Conservation (phyloP, 2,113 vertebrate species). For the Microcebus murinus region DNA sequence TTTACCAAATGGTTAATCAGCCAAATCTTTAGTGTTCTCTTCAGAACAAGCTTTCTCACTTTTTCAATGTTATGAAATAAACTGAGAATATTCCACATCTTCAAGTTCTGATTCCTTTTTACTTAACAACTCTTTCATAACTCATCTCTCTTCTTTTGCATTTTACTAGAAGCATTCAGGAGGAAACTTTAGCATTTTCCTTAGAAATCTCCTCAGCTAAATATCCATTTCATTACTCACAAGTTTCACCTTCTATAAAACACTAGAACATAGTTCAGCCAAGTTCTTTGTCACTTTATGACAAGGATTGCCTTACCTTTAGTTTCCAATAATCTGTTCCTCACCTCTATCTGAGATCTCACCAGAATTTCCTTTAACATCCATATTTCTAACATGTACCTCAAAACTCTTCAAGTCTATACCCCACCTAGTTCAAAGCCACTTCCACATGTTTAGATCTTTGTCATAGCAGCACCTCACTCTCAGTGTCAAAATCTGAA, state of each 20-base stretch:
- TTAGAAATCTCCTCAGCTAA: neutral
- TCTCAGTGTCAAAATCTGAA: neutral
- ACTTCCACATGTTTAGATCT: neutral
- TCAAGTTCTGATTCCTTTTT: neutral
- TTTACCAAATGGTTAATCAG: neutral
- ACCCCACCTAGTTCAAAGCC: neutral
- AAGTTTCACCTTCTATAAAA: neutral
- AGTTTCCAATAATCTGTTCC: neutral
- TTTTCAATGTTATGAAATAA: neutral
- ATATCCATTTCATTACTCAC: neutral
- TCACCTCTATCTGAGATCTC: neutral
- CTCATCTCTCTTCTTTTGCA: neutral
- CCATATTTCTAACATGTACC: neutral
- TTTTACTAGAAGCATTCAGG: neutral
- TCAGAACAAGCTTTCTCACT: neutral
- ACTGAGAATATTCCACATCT: neutral
- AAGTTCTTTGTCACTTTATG: neutral
- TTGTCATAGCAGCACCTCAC: neutral
- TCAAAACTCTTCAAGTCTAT: neutral
- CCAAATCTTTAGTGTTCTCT: neutral
- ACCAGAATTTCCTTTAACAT: neutral
- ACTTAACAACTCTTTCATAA: neutral
- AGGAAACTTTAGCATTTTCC: neutral
- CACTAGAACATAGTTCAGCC: neutral
- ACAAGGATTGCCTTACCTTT: neutral